Evolutionary conservation across 2,888 invertebrate genomes (phyloP).

Genomic region (Hoplodrina ambigua): DNA sequence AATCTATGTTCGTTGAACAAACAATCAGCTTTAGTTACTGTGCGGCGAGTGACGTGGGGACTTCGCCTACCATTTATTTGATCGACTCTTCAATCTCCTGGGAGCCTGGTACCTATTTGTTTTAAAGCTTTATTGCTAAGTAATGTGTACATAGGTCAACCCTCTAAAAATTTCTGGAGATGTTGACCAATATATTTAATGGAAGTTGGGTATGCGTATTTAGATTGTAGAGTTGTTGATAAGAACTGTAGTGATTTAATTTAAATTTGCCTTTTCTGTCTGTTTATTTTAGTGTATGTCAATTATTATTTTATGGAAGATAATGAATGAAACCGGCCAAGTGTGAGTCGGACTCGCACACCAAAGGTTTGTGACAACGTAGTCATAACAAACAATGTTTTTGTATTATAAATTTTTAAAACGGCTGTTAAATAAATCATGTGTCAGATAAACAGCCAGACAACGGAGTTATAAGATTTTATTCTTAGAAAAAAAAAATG

Average conservation of each 20-base stretch:
- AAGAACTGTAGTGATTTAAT: constrained; percentile 18
- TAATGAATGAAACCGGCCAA: too few relatives aligned
- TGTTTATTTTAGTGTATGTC: background rate
- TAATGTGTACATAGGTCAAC: constrained; percentile 90
- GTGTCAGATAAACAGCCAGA: too few relatives aligned
- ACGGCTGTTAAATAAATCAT: too few relatives aligned
- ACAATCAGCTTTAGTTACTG: constrained; percentile 89
- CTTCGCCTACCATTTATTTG: constrained; percentile 82
- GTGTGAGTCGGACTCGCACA: too few relatives aligned
- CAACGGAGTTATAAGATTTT: too few relatives aligned
- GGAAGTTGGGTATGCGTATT: constrained; percentile 48
- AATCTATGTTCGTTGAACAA: constrained; percentile 89
- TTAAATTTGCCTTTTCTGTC: background rate
- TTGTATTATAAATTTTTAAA: too few relatives aligned
- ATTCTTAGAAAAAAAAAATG: background rate
- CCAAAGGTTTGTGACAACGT: too few relatives aligned
- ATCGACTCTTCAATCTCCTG: constrained; percentile 79
- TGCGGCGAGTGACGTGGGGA: constrained; percentile 83
- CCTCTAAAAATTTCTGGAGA: constrained; percentile 83
- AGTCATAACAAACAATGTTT: too few relatives aligned
- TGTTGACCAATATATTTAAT: constrained; percentile 88
- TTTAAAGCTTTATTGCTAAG: constrained; percentile 91
- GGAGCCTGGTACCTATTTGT: constrained; percentile 83
- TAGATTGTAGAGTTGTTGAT: constrained; percentile 21
- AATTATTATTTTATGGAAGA: background rate